phyloP scores from a whole-genome alignment of 2,113 vertebrate species.

The Lophura nycthemera region DNA sequence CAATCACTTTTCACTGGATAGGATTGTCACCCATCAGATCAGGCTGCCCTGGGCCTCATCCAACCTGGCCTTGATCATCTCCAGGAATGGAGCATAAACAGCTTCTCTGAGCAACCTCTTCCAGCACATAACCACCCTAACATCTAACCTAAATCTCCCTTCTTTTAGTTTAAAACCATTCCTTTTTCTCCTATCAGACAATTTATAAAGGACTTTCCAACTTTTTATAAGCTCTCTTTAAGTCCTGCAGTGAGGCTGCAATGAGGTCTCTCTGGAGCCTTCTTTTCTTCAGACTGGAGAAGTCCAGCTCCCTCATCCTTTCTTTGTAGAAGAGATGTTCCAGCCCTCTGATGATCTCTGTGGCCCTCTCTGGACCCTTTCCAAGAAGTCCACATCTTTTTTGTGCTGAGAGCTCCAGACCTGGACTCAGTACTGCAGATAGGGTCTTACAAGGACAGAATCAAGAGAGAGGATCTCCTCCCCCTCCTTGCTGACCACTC shows the following conservation, averaged over 20 bases:
- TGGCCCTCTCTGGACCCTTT: background rate
- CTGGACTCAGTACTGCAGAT: background rate
- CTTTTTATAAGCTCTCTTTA: background rate
- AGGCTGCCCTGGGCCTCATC: too few species aligned
- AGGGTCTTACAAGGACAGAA: background rate
- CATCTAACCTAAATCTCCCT: background rate
- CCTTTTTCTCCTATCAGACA: background rate
- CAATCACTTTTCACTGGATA: background rate
- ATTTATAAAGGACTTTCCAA: background rate
- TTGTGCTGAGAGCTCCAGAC: background rate
- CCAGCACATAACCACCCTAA: background rate
- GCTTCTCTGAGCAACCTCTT: background rate
- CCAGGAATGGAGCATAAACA: background rate
- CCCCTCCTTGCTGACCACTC: background rate
- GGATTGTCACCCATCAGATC: background rate
- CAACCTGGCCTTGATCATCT: background rate
- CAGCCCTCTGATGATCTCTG: background rate
- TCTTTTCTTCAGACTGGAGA: background rate
- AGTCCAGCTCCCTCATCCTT: background rate
- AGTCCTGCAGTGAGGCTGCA: too few species aligned
- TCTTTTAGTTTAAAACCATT: background rate
- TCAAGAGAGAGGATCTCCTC: background rate
- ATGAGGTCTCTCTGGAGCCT: background rate
- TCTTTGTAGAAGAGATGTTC: background rate
- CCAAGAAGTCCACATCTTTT: background rate